A percentile compares a stretch with the other conserved stretches of the same genome.
These are phyloP conservation scores for Meandrina meandrites DNA, from an alignment of 92 coral and sea anemone genomes.

Conservation along the genomic window DNA sequence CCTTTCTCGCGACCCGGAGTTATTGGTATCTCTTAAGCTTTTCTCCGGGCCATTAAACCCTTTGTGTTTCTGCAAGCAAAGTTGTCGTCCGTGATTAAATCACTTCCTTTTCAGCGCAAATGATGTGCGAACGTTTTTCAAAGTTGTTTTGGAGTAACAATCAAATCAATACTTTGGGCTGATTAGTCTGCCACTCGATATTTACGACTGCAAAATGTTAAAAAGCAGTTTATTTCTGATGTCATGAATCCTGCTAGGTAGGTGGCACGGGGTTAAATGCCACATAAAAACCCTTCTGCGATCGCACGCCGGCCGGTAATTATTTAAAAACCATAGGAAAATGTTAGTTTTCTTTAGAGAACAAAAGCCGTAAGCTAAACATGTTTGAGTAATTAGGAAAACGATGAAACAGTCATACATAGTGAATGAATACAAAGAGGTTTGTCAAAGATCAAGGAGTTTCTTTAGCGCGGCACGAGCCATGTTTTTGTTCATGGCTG, in stretches of 20 bases:
- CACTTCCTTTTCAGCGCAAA: conserved; percentile 38
- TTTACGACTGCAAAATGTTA: conserved; percentile 74
- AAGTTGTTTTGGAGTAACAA: conserved; percentile 45
- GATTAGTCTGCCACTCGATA: conserved; percentile 53
- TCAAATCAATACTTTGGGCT: conserved; percentile 40
- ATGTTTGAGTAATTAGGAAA: conserved; percentile 83
- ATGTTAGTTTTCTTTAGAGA: conserved; percentile 84
- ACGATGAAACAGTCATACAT: conserved; percentile 67
- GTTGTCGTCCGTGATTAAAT: conserved; percentile 45
- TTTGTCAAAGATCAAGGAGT: conserved; percentile 80
- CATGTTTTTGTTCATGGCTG: conserved; percentile 30
- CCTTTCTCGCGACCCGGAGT: conserved; percentile 62
- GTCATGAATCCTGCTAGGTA: conserved; percentile 60
- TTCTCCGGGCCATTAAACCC: conserved; percentile 71
- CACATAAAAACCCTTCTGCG: conserved; percentile 60
- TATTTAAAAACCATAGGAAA: conserved; percentile 83
- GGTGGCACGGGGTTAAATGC: conserved; percentile 71
- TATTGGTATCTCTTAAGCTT: conserved; percentile 60
- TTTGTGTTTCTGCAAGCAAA: conserved; percentile 47
- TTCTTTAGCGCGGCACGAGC: conserved; percentile 50
- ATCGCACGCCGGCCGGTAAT: conserved; percentile 76
- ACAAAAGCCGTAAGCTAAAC: conserved; percentile 70
- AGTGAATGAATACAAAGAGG: conserved; percentile 63
- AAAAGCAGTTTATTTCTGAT: conserved; percentile 77
- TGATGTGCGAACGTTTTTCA: conserved; percentile 51